phyloP scores from a whole-genome alignment of 1,140 invertebrate genomes.

The Lepidurus apus region DNA sequence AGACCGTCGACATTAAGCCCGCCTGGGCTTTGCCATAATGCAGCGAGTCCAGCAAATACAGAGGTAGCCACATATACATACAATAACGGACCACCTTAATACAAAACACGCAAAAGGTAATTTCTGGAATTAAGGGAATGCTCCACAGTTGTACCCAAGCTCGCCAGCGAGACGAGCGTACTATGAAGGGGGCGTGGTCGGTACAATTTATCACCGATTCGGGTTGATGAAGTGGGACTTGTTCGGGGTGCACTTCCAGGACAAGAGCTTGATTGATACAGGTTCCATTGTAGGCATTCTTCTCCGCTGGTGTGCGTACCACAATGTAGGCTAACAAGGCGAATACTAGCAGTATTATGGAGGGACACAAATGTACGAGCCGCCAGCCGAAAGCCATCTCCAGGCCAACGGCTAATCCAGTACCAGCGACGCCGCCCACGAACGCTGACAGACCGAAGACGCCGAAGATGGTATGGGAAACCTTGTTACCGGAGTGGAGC shows the following conservation, averaged over 20 bases:
- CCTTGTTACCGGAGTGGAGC: constrained; percentile 42
- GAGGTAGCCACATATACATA: constrained; percentile 53
- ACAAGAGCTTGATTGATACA: constrained; percentile 37
- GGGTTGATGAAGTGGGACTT: constrained; percentile 9
- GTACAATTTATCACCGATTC: constrained; percentile 27
- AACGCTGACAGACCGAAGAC: constrained; percentile 51
- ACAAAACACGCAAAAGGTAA: constrained; percentile 50
- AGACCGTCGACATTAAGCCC: constrained; percentile 50
- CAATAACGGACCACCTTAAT: constrained; percentile 52
- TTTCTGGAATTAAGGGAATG: constrained; percentile 47
- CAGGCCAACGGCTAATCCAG: constrained; percentile 49
- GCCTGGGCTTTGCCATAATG: constrained; percentile 47
- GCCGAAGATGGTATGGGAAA: constrained; percentile 48
- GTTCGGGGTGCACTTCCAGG: constrained; percentile 37
- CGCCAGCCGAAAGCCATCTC: constrained; percentile 49
- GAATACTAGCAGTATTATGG: constrained; percentile 45
- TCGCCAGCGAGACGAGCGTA: not conserved
- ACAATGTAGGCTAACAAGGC: constrained; percentile 45
- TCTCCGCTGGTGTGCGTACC: constrained; percentile 45
- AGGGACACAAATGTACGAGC: constrained; percentile 45
- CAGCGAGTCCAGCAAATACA: constrained; percentile 49
- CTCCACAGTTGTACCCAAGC: constrained; percentile 39
- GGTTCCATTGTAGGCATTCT: constrained; percentile 45
- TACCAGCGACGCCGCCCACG: constrained; percentile 50
- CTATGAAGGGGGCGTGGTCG: constrained; percentile 7